Evolutionary conservation across 2,797 vertebrate genomes (phyloP), one percentile per base, ranked within the genome.

Genomic region (Nannoperca australis): DNA sequence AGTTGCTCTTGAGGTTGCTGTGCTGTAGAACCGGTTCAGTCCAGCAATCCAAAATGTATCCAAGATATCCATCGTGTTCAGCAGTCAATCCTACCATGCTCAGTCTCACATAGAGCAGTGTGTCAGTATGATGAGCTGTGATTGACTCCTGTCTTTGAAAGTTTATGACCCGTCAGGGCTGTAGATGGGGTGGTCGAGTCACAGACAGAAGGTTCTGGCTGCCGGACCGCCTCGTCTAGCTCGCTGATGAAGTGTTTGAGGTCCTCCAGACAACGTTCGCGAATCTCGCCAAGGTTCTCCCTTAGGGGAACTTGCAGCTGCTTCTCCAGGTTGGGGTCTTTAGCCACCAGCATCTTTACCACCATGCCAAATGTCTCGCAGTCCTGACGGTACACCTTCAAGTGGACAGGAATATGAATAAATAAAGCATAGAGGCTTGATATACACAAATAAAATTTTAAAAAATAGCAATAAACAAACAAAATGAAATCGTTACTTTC

Each of bases 321-420:
- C 83, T 97, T 98, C 93, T 99, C 98, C 90, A 99, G 92, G 0
- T 95, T 96, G 8, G 97, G 96, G 81, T 99, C 98, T 94, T 99
- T 99, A 62, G 97, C 95, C 58, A 99, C 97, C 2, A 99, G 94
- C 98, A 99, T 99, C 94, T 98, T 99, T 88, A 99, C 98, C 73
- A 99, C 98, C 96, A 97, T 97, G 65, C 97, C 97, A 24, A 99
- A 99, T 1, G 97, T 98, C 94, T 99, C 98, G 56, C 97, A 99
- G 94, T 99, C 98, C 89, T 98, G 97, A 42, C 96, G 96, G 93
- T 99, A 99, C 65, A 98, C 94, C 98, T 99, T 90, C 7, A 54
- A 8, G 7, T 11, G 11, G n/a, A 66, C 6, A 38, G 44, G 44
- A 67, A 76, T 14, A 69, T 0, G 7, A 60, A 5, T 47, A 4